Conservation (phyloP, 1,140 invertebrate species). For the Calycopis cecrops region DNA sequence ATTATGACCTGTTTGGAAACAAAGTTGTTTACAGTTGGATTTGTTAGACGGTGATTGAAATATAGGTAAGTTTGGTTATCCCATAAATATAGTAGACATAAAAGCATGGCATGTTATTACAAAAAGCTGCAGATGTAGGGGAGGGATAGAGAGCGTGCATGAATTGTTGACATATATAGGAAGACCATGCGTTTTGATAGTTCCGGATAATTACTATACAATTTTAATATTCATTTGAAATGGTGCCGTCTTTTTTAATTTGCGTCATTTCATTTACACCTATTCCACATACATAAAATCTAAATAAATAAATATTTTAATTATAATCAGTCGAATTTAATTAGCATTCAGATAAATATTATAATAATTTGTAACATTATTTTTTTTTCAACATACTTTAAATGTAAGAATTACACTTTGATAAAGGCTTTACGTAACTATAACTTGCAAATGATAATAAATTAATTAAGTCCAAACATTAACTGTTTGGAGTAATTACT, state of each 20-base stretch:
- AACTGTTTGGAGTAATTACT: too few relatives aligned
- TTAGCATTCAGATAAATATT: too few relatives aligned
- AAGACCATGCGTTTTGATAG: constrained; percentile 25
- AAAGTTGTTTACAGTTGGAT: constrained; percentile 41
- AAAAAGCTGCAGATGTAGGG: constrained; percentile 57
- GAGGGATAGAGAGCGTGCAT: constrained; percentile 55
- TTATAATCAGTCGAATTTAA: too few relatives aligned
- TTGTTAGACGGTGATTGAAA: constrained; percentile 31
- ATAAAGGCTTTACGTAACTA: too few relatives aligned
- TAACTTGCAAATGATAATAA: too few relatives aligned
- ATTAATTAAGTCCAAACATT: too few relatives aligned
- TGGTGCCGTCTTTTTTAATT: neutral
- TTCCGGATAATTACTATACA: constrained; percentile 16
- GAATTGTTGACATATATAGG: constrained; percentile 56
- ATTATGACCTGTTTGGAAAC: constrained; percentile 42
- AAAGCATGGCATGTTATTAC: constrained; percentile 37
- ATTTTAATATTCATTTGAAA: neutral
- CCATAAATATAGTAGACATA: constrained; percentile 34
- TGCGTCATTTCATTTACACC: too few relatives aligned
- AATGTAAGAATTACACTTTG: too few relatives aligned
- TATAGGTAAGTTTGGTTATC: constrained; percentile 38
- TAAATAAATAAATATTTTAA: too few relatives aligned
- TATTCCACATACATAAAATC: too few relatives aligned
- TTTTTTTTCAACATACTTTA: too few relatives aligned
- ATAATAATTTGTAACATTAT: too few relatives aligned